Percentiles rank a stretch among this genome's conserved stretches.
These are phyloP conservation scores for Alethe castanea DNA, from an alignment of 2,113 vertebrate species.

Conservation along the genomic window DNA sequence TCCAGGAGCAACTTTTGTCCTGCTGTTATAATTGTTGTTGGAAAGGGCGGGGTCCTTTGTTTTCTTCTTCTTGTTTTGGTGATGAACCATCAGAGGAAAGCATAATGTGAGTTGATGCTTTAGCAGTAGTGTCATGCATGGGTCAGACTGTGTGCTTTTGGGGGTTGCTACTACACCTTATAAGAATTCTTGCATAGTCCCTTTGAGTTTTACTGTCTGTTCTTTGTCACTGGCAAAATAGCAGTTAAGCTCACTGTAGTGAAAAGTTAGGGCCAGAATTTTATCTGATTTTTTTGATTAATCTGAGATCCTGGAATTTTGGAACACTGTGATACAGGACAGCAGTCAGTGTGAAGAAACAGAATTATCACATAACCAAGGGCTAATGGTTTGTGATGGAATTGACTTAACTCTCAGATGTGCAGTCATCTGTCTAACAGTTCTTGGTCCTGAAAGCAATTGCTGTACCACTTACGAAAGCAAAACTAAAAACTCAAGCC, in stretches of 20 bases:
- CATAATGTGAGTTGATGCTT: background rate
- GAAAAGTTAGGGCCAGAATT: background rate
- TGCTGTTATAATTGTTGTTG: background rate
- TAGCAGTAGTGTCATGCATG: fast-evolving
- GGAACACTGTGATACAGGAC: background rate
- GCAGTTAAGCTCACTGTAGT: background rate
- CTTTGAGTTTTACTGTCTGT: background rate
- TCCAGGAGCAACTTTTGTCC: background rate
- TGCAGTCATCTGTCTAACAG: background rate
- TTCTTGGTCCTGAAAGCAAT: background rate
- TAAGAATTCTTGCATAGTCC: background rate
- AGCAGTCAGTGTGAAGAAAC: background rate
- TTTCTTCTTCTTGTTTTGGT: background rate
- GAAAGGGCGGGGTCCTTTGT: background rate
- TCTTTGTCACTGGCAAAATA: background rate
- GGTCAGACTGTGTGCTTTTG: background rate
- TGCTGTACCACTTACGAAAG: background rate
- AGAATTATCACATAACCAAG: background rate
- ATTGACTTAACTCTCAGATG: background rate
- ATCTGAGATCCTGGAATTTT: background rate
- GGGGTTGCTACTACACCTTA: background rate
- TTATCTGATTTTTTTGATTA: background rate
- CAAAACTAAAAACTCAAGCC: background rate
- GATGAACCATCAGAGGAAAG: background rate
- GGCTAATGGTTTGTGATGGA: background rate